A percentile compares a stretch with the other conserved stretches of the same genome.
phyloP scores from a whole-genome alignment of 2,113 vertebrate genomes.

The Salvelinus fontinalis region DNA sequence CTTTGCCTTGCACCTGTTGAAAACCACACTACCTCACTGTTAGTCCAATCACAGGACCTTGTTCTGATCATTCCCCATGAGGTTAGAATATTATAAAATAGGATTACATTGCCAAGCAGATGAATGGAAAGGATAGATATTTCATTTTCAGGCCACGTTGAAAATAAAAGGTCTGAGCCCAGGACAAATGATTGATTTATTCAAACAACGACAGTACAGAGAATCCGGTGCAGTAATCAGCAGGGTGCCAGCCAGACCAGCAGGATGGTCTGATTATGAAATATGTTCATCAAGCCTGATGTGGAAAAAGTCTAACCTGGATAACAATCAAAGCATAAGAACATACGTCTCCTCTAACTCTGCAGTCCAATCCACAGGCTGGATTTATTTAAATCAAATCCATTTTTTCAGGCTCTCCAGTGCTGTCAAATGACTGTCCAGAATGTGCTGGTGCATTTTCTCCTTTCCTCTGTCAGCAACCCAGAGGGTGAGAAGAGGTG shows the following conservation, averaged over 20 bases:
- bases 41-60: background rate
- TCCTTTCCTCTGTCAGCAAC: slow-evolving; percentile 6
- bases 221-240: background rate
- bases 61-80: background rate
- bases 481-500: no score
- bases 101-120: background rate
- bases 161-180: slow-evolving; percentile 43
- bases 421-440: slow-evolving; percentile 16
- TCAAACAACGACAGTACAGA: slow-evolving; percentile 32
- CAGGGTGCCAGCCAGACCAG: background rate
- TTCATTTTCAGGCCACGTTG: slow-evolving; percentile 8
- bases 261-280: background rate
- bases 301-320: background rate
- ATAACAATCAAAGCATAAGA: background rate
- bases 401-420: background rate
- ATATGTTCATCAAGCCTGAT: background rate
- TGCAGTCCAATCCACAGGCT: background rate
- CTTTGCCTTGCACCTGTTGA: background rate
- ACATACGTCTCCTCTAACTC: background rate
- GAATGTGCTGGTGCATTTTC: background rate
- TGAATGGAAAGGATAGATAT: background rate
- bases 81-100: background rate
- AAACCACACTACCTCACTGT: background rate
- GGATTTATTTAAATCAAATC: background rate
- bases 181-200: slow-evolving; percentile 40